A percentile compares a stretch with the other conserved stretches of the same genome.
Evolutionary conservation across 2,113 vertebrate genomes (phyloP).

Genomic region (Marcusenius ussheri): DNA sequence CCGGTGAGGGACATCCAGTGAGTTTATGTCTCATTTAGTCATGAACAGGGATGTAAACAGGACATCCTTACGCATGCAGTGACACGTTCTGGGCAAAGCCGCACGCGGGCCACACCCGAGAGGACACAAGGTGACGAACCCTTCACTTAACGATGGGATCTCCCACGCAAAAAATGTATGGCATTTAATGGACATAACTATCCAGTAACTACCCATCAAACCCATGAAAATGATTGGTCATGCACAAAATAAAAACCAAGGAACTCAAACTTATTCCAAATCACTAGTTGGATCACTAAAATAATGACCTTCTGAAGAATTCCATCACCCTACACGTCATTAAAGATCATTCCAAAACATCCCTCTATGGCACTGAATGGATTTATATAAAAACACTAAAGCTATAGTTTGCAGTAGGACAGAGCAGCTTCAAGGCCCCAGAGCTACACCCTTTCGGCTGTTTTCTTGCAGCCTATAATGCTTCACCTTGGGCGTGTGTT

Average conservation of each 20-base stretch:
- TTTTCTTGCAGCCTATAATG: neutral
- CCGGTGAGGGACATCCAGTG: slow-evolving; percentile 28
- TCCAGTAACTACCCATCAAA: neutral
- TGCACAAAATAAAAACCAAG: neutral
- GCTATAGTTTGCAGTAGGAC: neutral
- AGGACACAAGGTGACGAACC: neutral
- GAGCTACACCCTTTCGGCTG: neutral
- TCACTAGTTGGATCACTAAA: neutral
- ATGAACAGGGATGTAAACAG: slow-evolving; percentile 40
- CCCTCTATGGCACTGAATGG: neutral
- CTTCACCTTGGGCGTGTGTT: neutral
- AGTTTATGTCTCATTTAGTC: slow-evolving; percentile 29
- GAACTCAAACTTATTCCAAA: neutral
- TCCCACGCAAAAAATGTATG: neutral
- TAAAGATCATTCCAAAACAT: neutral
- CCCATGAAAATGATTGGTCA: neutral
- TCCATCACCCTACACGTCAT: neutral
- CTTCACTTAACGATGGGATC: neutral
- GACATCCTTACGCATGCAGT: slow-evolving; percentile 44
- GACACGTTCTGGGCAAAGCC: neutral
- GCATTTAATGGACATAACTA: neutral
- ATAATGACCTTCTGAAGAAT: neutral
- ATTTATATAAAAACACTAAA: neutral
- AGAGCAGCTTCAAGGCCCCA: neutral
- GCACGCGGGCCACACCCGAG: neutral